Conservation (phyloP, 1,140 invertebrate species). For the Drosophila murphyi region DNA sequence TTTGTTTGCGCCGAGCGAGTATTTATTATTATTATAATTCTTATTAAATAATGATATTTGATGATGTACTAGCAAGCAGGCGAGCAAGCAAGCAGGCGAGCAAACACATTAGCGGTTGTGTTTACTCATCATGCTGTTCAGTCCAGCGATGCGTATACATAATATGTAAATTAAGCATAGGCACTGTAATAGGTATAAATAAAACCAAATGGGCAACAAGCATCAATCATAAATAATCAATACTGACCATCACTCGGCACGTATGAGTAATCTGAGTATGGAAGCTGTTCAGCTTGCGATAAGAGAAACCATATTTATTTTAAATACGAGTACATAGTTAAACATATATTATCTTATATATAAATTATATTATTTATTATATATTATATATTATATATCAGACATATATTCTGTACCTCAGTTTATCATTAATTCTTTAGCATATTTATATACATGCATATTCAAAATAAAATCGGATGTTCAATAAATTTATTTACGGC, state of each 20-base stretch:
- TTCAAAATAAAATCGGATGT: background rate
- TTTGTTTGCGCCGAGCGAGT: constrained; percentile 42
- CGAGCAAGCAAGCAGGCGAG: too few species aligned
- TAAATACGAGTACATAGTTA: background rate
- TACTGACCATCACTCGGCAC: background rate
- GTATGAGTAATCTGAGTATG: constrained; percentile 23
- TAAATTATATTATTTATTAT: background rate
- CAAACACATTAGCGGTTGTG: constrained; percentile 34
- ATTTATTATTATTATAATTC: constrained; percentile 55
- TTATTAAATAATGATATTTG: constrained; percentile 64
- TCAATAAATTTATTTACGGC: constrained; percentile 9
- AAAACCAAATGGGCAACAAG: background rate
- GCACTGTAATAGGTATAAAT: constrained; percentile 31
- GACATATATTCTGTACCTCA: background rate
- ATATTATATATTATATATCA: too few species aligned
- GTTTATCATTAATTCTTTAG: background rate
- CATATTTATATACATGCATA: background rate
- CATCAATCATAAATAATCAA: constrained; percentile 29
- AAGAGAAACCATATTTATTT: constrained; percentile 25
- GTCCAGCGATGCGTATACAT: constrained; percentile 52
- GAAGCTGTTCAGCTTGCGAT: constrained; percentile 22
- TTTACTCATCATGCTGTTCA: constrained; percentile 27
- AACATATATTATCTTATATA: too few species aligned
- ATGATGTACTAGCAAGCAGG: constrained; percentile 29
- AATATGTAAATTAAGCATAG: constrained; percentile 40